Base-by-base conservation (phyloP, 2,113 vertebrate species). In the Syngnathus floridae region DNA sequence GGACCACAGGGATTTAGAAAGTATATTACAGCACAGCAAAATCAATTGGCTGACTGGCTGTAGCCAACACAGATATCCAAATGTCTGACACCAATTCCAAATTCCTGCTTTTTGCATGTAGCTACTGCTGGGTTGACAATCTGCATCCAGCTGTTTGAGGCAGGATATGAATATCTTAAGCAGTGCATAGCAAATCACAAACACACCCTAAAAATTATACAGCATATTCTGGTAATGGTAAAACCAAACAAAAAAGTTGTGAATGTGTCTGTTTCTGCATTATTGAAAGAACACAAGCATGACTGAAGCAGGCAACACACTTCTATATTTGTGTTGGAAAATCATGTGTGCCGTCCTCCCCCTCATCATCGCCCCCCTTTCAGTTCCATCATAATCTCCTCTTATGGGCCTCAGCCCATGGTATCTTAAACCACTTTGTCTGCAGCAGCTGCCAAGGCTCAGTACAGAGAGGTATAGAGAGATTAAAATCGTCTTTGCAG, bases 381-480 rank as follows among this genome's bases (percentile, higher is more conserved):
- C 62, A 77, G 73, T 72, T 81, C 71, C 60, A 74, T 80, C 70
- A 72, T 88, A 78, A 90, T 86, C 85, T 81, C 80, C 72, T 87
- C 45, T 82, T 82, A 85, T 76, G 74, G 79, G 81, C 74, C 74
- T 81, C 77, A 77, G 82, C 81, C 77, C 51, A 1, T 80, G 83
- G 81, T 61, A 64, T 82, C 76, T 86, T 83, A 85, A 87, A 84
- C 70, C 73, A 67, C 75, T 78, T 69, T 57, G 62, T 82, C 82
- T 80, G 71, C 72, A 84, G 74, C 88, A 88, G 84, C 86, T 90
- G 88, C 81, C 74, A 80, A 87, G 77, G 87, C 80, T 77, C 79
- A 87, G 75, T 71, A 83, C 81, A 82, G 78, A 68, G 79, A 82
- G 74, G 78, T 86, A 81, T 72, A 63, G 71, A 73, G 74, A 79